Percentiles rank a stretch among this genome's conserved stretches.
Evolutionary conservation across 2,113 vertebrate species (phyloP).

Genomic region (Seriola rivoliana): DNA sequence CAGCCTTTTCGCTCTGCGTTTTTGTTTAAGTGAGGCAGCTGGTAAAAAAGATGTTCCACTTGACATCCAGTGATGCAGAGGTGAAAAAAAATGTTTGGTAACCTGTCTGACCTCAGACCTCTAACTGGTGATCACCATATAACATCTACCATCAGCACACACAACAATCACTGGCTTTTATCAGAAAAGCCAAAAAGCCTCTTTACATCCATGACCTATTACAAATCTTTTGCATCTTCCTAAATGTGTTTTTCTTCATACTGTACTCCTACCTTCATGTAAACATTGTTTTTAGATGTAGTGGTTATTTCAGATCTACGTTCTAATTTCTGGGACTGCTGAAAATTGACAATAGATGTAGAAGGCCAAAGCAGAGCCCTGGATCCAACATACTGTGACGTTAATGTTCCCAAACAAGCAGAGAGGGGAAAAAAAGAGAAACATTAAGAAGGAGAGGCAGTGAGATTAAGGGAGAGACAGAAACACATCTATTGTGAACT

Average conservation of each 20-base stretch:
- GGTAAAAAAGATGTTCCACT: conserved; percentile 19
- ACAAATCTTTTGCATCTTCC: background rate
- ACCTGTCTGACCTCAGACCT: background rate
- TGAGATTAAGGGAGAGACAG: conserved; percentile 19
- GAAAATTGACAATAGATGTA: background rate
- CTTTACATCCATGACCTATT: background rate
- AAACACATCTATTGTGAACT: conserved; percentile 36
- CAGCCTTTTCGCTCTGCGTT: conserved; percentile 7
- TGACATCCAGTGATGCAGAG: background rate
- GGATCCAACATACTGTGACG: background rate
- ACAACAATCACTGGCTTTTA: no score
- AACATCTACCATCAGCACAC: no score
- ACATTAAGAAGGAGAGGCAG: background rate
- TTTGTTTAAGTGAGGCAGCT: background rate
- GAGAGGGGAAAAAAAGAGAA: background rate
- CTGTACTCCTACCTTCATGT: background rate
- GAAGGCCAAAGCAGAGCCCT: background rate
- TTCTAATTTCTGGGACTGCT: background rate
- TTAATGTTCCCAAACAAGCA: conserved; percentile 4
- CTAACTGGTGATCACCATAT: background rate
- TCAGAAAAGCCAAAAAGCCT: background rate
- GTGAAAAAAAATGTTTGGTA: background rate
- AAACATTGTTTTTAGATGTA: background rate
- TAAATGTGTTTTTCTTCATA: background rate
- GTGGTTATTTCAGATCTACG: background rate